These are phyloP conservation scores for Acanthisitta chloris DNA, from an alignment of 2,113 vertebrate genomes.

Conservation along the genomic window DNA sequence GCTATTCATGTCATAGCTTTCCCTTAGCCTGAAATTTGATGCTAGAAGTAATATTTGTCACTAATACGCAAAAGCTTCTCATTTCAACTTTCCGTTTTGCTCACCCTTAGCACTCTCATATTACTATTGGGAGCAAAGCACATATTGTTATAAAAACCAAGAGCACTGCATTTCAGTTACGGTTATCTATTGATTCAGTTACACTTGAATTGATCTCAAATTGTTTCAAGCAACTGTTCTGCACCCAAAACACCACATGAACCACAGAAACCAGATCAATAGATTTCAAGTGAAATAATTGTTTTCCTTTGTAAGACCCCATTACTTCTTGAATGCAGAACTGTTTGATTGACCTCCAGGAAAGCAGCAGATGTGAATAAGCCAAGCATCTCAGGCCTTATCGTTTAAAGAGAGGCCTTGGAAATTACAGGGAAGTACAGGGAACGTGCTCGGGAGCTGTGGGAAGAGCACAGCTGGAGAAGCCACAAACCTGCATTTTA, in stretches of 20 bases:
- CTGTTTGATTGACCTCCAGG: slow-evolving; percentile 71
- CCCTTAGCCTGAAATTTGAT: neutral
- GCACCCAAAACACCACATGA: slow-evolving; percentile 69
- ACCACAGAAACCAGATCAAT: slow-evolving; percentile 71
- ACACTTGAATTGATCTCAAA: slow-evolving; percentile 66
- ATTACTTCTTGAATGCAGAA: slow-evolving; percentile 73
- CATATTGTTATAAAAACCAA: neutral
- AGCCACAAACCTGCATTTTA: neutral
- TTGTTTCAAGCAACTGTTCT: slow-evolving; percentile 63
- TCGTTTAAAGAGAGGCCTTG: slow-evolving; percentile 73
- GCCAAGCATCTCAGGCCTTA: slow-evolving; percentile 68
- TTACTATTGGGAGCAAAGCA: slow-evolving; percentile 8
- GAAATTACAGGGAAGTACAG: slow-evolving; percentile 53
- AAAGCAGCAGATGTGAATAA: slow-evolving; percentile 78
- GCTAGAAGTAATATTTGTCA: neutral
- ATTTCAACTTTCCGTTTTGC: neutral
- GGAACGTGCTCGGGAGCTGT: slow-evolving; percentile 15
- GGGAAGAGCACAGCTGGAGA: slow-evolving; percentile 75
- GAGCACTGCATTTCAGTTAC: slow-evolving; percentile 16
- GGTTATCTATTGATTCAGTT: slow-evolving; percentile 59
- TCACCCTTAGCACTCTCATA: neutral
- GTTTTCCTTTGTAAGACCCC: slow-evolving; percentile 74
- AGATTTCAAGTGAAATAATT: slow-evolving; percentile 75
- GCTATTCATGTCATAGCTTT: neutral
- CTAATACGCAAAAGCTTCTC: neutral